Conservation (phyloP, 1,140 invertebrate genomes). For the Drosophila kikkawai region DNA sequence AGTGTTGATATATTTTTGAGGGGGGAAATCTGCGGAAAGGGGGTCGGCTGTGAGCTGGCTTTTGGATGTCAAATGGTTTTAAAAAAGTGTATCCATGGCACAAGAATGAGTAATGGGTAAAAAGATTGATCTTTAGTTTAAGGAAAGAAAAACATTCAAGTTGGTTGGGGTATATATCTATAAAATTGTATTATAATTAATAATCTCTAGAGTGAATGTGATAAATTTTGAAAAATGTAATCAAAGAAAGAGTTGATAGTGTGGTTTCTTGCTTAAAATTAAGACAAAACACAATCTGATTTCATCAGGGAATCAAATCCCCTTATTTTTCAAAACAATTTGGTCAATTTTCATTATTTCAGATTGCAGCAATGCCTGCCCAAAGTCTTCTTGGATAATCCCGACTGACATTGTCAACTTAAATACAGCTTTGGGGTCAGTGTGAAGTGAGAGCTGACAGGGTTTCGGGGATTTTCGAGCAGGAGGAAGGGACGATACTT, state of each 20-base stretch:
- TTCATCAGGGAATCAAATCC: not conserved
- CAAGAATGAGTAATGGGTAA: slow-evolving; percentile 34
- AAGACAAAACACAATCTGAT: not conserved
- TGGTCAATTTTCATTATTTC: slow-evolving; percentile 21
- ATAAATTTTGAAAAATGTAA: not conserved
- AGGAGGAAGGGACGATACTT: not conserved
- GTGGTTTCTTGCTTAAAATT: not conserved
- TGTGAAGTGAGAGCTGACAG: slow-evolving; percentile 44
- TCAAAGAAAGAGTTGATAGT: no score
- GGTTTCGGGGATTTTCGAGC: slow-evolving; percentile 4
- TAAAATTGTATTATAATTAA: not conserved
- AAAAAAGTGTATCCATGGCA: slow-evolving; percentile 27
- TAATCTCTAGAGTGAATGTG: no score
- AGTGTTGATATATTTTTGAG: slow-evolving; percentile 67
- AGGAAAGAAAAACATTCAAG: not conserved
- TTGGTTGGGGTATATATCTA: not conserved
- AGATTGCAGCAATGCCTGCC: slow-evolving; percentile 1
- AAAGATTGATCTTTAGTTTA: slow-evolving; percentile 26
- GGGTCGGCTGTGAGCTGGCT: slow-evolving; percentile 19
- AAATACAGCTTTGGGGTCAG: slow-evolving; percentile 42
- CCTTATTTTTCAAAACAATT: slow-evolving; percentile 5
- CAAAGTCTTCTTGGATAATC: slow-evolving; percentile 16
- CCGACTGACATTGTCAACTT: slow-evolving; percentile 53
- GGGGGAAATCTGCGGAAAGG: slow-evolving; percentile 4
- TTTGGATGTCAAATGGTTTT: slow-evolving; percentile 57